Evolutionary conservation across 1,140 invertebrate genomes (phyloP), one percentile per base, ranked within the genome.

Genomic region (Andrena cerasifolii): DNA sequence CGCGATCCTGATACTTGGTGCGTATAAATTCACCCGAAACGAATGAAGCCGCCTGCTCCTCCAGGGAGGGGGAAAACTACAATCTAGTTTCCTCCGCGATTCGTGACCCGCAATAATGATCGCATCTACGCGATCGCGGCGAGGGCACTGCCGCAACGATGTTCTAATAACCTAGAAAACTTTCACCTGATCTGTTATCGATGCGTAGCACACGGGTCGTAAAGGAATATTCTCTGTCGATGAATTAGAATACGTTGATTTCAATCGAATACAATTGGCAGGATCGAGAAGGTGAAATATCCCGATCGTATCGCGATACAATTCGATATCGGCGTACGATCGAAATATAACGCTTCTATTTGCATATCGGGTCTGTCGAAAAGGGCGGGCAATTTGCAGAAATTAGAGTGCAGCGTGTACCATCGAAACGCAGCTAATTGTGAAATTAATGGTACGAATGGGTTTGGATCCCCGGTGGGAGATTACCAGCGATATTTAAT

Each of bases 401-500:
- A 74, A 80, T 36, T 36, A 16, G 43, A 61, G 43, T 24, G 59
- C 24, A n/a, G 21, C 33, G 66, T 18, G 33, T 47, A 71, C 24
- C 31, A 16, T 21, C n/a, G 28, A 8, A 63, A 56, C 24, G 26
- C 16, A 24, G 16, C 67, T 78, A 79, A 78, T 80, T 56, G 43
- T 43, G 8, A 58, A 62, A 82, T 56, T 82, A 76, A 81, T 61
- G 31, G 26, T 5, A 49, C n/a, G 40, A 40, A 63, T 74, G 45
- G 7, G 5, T 28, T 8, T 40, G 53, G 24, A 16, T 36, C 14
- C 56, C 28, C 24, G 21, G 45, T 5, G 33, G 66, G 36, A 70
- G 26, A 65, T 59, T 59, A 45, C 18, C 62, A 40, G 16, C 45
- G 56, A 49, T 62, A 36, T 51, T 72, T 62, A 51, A 72, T 61